Conservation (phyloP, 1,140 invertebrate species). For the Caenorhabditis inopinata region DNA sequence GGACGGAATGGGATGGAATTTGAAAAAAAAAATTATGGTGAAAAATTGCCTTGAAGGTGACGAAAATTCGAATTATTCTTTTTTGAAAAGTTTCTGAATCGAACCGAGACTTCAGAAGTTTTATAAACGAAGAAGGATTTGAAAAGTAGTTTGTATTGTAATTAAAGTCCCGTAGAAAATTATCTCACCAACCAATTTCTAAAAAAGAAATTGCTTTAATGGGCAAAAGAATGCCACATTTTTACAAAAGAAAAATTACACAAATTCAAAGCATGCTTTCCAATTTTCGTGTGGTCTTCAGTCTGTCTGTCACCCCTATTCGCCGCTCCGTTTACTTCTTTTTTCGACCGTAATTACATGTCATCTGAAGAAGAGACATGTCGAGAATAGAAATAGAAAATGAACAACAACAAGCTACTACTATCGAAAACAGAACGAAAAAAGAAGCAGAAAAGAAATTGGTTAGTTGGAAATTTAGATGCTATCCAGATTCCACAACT, state of each 20-base stretch:
- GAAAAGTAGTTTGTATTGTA: no score
- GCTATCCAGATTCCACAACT: constrained; percentile 3
- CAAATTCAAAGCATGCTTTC: background rate
- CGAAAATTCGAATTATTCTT: no score
- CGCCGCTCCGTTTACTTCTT: background rate
- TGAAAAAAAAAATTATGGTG: no score
- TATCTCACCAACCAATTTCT: no score
- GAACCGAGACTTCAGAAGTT: no score
- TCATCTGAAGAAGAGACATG: background rate
- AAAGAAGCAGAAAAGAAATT: background rate
- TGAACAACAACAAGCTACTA: background rate
- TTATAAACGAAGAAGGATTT: no score
- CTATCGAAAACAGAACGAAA: background rate
- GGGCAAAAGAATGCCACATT: background rate
- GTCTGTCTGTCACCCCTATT: background rate
- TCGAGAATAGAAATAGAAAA: background rate
- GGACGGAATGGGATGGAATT: background rate
- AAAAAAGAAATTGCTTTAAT: no score
- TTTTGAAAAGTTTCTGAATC: no score
- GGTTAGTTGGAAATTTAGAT: background rate
- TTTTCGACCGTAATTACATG: constrained; percentile 21
- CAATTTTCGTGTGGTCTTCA: background rate
- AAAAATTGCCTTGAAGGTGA: no score
- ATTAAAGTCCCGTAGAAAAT: no score
- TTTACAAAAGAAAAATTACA: background rate